These are phyloP conservation scores for Eustalomyia histrio DNA, from an alignment of 2,888 invertebrate genomes.

Conservation along the genomic window DNA sequence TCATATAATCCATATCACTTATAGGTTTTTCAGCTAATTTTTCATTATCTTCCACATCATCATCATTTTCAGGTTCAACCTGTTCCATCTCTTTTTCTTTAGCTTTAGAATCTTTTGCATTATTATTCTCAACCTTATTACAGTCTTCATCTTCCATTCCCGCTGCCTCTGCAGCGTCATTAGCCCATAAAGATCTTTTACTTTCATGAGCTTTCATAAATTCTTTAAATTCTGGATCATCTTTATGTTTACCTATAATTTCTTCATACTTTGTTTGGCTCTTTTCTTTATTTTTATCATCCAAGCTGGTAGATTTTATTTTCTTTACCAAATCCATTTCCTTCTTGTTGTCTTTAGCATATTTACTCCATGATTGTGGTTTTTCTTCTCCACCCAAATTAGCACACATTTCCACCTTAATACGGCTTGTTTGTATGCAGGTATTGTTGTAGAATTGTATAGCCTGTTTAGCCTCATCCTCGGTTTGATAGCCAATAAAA, in stretches of 20 bases:
- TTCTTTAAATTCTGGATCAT: constrained; percentile 93
- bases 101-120: no score
- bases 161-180: constrained; percentile 79
- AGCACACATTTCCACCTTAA: constrained; percentile 88
- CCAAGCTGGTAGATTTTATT: constrained; percentile 83
- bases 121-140: no score
- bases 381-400: constrained; percentile 86
- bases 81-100: no score
- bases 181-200: constrained; percentile 81
- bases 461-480: constrained; percentile 89
- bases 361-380: constrained; percentile 96
- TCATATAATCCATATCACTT: constrained; percentile 91
- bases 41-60: constrained; percentile 72
- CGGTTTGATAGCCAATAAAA: constrained; percentile 93
- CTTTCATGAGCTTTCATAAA: constrained; percentile 92
- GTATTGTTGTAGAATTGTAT: constrained; percentile 89
- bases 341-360: constrained; percentile 88
- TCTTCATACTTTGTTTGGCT: constrained; percentile 83
- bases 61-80: constrained; percentile 68
- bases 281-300: constrained; percentile 77
- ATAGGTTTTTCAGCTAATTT: constrained; percentile 86
- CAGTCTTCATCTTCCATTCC: constrained; percentile 35
- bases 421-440: constrained; percentile 90
- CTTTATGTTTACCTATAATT: constrained; percentile 87
- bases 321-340: constrained; percentile 58